Evolutionary conservation across 1,140 invertebrate genomes (phyloP), one percentile per base, ranked within the genome.

Genomic region (Zophobas morio): DNA sequence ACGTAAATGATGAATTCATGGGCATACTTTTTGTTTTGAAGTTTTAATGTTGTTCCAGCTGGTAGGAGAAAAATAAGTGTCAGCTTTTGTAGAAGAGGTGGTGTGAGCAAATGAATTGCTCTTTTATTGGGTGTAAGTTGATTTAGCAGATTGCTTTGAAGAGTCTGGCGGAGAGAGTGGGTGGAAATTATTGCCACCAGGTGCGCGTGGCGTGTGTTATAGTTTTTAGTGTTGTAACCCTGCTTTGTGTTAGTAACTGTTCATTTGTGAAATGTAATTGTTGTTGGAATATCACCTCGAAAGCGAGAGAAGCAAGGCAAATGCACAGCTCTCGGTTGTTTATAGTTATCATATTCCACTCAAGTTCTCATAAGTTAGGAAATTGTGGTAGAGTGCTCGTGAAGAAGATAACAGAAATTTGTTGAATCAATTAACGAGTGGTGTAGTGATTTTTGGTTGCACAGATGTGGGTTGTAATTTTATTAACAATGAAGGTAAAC

Each of bases 221-320:
- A 40, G 60, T 66, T 40, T 66, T 66, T 66, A 66, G 20, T 42
- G 39, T 66, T 42, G 39, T 66, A 40, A 42, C 39, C 6, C 39
- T 33, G 60, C 60, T 66, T 66, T 66, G 39, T 66, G 37, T 66
- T 39, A 42, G 39, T 42, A 66, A 66, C 60, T 66, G 60, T 66
- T 66, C 60, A 66, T 66, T 66, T 66, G 39, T 66, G 60, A 66
- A 66, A 66, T 36, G 39, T 66, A 66, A 66, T 66, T 66, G 60
- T 42, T 63, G 35, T 37, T 66, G 60, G 60, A 66, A 42, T 66
- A 66, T 66, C 39, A 42, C 60, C 60, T 66, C 39, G 60, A 66
- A 66, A 66, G 60, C 60, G 33, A 42, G 20, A 39, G 60, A 66
- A 51, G 35, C 60, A 66, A 36, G 33, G 60, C 60, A 32, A 42